Percentiles rank a stretch among this genome's conserved stretches.
These are phyloP conservation scores for Chrysina gloriosa DNA, from an alignment of 2,888 invertebrate species.

Conservation along the genomic window DNA sequence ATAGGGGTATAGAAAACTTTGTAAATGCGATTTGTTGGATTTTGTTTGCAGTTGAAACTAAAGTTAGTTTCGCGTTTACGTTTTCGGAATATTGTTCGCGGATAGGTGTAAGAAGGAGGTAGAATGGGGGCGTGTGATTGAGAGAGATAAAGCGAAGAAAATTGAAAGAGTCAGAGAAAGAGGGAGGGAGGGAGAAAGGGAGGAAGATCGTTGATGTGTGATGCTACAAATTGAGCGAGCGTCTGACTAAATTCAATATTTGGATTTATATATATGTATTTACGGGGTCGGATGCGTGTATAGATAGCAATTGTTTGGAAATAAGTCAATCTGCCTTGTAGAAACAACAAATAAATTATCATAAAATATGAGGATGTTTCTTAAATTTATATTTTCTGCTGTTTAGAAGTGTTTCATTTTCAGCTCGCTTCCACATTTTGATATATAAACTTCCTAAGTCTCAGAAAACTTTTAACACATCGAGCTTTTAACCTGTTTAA, in stretches of 20 bases:
- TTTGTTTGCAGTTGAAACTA: constrained; percentile 59
- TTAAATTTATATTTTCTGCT: too few relatives aligned
- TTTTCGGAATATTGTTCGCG: constrained; percentile 49
- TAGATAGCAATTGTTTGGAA: too few relatives aligned
- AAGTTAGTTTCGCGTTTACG: constrained; percentile 52
- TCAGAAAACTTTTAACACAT: too few relatives aligned
- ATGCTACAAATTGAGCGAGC: neutral
- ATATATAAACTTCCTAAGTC: too few relatives aligned
- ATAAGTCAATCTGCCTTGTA: too few relatives aligned
- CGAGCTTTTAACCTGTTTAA: too few relatives aligned
- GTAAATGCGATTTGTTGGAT: constrained; percentile 62
- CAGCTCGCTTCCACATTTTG: too few relatives aligned
- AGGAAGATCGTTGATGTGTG: neutral
- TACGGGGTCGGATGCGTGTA: neutral
- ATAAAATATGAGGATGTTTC: too few relatives aligned
- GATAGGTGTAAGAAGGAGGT: constrained; percentile 26
- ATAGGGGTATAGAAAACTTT: constrained; percentile 60
- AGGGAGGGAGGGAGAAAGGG: too few relatives aligned
- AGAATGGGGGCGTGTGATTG: neutral
- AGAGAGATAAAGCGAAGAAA: neutral
- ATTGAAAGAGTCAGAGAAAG: neutral
- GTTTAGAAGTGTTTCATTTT: too few relatives aligned
- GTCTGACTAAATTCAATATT: neutral
- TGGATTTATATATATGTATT: neutral
- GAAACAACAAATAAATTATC: too few relatives aligned